Percentiles rank a stretch among this genome's conserved stretches.
phyloP scores from a whole-genome alignment of 1,140 invertebrate species.

The Diachasmimorpha longicaudata region DNA sequence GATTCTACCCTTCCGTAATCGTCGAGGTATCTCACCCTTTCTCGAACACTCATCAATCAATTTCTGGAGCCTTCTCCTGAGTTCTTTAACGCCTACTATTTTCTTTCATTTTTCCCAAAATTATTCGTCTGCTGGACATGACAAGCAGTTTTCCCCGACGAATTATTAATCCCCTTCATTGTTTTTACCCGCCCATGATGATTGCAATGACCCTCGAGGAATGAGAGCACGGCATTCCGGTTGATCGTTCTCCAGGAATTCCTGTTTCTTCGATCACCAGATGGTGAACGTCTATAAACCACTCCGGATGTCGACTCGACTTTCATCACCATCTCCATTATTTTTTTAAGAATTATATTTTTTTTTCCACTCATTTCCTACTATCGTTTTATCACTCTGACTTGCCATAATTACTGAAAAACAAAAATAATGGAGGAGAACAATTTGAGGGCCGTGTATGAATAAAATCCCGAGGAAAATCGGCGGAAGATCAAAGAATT shows the following conservation, averaged over 20 bases:
- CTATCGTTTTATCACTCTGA: not conserved
- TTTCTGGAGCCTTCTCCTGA: too few species aligned
- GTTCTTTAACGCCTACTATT: too few species aligned
- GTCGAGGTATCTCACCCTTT: too few species aligned
- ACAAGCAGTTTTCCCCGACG: too few species aligned
- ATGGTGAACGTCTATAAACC: slow-evolving; percentile 6
- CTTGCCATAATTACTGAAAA: not conserved
- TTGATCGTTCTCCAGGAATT: slow-evolving; percentile 14
- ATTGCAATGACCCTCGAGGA: not conserved
- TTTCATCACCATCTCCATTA: not conserved
- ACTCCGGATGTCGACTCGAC: slow-evolving; percentile 4
- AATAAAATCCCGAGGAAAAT: too few species aligned
- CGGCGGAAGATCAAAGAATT: too few species aligned
- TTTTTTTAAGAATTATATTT: not conserved
- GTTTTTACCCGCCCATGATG: not conserved
- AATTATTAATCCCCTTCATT: too few species aligned
- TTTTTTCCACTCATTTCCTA: not conserved
- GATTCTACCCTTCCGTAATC: too few species aligned
- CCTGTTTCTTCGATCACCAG: slow-evolving; percentile 8
- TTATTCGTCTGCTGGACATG: not conserved
- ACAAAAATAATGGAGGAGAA: not conserved
- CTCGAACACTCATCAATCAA: too few species aligned
- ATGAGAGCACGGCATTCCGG: slow-evolving; percentile 16
- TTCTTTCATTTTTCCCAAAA: not conserved
- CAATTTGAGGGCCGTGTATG: not conserved